These are phyloP conservation scores for Leucania comma DNA, from an alignment of 2,888 invertebrate species.

Conservation along the genomic window DNA sequence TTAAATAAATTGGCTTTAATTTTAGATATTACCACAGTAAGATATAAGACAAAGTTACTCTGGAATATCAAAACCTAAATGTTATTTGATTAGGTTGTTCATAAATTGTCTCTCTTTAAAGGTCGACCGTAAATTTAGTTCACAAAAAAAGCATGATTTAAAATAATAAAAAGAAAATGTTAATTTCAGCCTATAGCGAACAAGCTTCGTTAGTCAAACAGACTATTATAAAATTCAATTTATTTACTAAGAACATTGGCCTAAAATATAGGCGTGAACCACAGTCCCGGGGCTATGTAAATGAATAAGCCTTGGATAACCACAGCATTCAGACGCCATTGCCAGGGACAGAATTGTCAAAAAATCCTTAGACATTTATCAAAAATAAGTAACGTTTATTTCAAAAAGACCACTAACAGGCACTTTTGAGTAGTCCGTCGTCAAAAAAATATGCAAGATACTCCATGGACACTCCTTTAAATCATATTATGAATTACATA, in stretches of 20 bases:
- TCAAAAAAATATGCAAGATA: no score
- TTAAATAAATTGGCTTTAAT: no score
- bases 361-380: no score
- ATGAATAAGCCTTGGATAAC: slow-evolving; percentile 37
- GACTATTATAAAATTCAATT: not conserved
- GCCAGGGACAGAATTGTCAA: no score
- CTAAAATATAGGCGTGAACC: slow-evolving; percentile 17
- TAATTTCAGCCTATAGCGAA: not conserved
- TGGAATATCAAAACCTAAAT: no score
- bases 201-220: not conserved
- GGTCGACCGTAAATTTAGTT: not conserved
- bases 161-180: not conserved
- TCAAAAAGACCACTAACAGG: no score
- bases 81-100: not conserved
- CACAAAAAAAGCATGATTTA: not conserved
- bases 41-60: no score
- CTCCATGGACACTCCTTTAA: no score
- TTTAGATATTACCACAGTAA: no score
- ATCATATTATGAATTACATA: no score
- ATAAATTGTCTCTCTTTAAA: not conserved
- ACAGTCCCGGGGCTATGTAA: slow-evolving; percentile 24
- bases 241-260: slow-evolving; percentile 10
- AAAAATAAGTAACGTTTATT: no score
- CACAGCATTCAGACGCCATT: not conserved
- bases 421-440: no score